Percentiles rank a stretch among this genome's conserved stretches.
phyloP scores from a whole-genome alignment of 2,888 invertebrate species.

The Oasisia sp. region DNA sequence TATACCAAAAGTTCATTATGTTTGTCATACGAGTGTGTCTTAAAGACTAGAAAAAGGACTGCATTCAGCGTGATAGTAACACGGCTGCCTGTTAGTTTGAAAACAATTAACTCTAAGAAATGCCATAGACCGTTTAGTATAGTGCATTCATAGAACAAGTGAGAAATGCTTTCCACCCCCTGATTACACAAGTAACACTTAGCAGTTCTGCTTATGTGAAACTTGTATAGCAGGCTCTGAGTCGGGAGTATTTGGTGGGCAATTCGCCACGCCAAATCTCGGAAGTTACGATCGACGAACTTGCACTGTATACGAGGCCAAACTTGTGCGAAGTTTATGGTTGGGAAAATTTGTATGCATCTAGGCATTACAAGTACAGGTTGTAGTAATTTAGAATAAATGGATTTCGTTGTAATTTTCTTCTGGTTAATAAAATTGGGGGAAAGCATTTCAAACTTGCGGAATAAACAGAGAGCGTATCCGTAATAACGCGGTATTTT shows the following conservation, averaged over 20 bases:
- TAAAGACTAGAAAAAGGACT: background rate
- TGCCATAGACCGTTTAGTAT: background rate
- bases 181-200: background rate
- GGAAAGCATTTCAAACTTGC: background rate
- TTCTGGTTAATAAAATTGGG: background rate
- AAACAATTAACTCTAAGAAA: background rate
- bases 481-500: background rate
- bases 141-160: slow-evolving; percentile 13
- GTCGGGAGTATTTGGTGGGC: slow-evolving; percentile 1
- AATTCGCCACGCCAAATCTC: background rate
- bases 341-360: background rate
- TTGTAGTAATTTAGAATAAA: background rate
- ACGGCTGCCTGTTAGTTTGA: background rate
- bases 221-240: background rate
- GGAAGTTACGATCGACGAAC: background rate
- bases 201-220: background rate
- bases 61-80: background rate
- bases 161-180: background rate
- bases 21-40: background rate
- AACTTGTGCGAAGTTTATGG: background rate
- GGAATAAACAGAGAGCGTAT: background rate
- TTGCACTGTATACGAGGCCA: background rate
- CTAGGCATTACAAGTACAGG: background rate
- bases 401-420: background rate
- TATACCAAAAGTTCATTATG: background rate